These are phyloP conservation scores for Cyanocitta stelleri DNA, from an alignment of 2,113 vertebrate genomes.

Conservation along the genomic window DNA sequence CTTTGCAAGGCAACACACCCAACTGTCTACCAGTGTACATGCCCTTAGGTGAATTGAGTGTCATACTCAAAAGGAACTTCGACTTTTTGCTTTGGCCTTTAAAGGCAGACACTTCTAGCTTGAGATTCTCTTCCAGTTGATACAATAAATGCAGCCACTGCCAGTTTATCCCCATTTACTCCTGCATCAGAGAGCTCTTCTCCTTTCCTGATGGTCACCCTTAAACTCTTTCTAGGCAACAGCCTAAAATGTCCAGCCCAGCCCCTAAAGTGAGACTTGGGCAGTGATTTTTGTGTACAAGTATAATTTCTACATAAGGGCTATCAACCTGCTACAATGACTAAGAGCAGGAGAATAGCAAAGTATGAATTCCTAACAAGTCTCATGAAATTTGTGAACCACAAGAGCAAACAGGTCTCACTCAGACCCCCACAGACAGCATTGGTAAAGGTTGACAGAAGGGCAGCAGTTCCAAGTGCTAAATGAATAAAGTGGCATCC, in stretches of 20 bases:
- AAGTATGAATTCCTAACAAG: neutral
- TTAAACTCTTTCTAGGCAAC: neutral
- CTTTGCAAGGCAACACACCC: neutral
- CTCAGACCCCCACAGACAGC: accelerated
- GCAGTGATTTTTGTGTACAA: neutral
- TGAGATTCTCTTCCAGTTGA: neutral
- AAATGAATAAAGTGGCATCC: neutral
- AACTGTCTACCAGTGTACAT: neutral
- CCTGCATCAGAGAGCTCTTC: neutral
- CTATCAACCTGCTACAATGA: neutral
- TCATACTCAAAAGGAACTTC: neutral
- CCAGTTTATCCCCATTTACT: neutral
- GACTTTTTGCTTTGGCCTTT: neutral
- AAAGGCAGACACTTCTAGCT: neutral
- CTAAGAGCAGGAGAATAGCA: neutral
- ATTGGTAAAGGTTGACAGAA: neutral
- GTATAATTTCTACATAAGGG: neutral
- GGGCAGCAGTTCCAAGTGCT: neutral
- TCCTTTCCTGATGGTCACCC: neutral
- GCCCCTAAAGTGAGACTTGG: neutral
- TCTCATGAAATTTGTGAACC: neutral
- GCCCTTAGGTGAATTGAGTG: neutral
- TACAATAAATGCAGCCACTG: neutral
- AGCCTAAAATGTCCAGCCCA: neutral
- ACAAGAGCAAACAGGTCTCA: neutral